Evolutionary conservation across 2,113 vertebrate genomes (phyloP).

Genomic region (Rallus limicola): DNA sequence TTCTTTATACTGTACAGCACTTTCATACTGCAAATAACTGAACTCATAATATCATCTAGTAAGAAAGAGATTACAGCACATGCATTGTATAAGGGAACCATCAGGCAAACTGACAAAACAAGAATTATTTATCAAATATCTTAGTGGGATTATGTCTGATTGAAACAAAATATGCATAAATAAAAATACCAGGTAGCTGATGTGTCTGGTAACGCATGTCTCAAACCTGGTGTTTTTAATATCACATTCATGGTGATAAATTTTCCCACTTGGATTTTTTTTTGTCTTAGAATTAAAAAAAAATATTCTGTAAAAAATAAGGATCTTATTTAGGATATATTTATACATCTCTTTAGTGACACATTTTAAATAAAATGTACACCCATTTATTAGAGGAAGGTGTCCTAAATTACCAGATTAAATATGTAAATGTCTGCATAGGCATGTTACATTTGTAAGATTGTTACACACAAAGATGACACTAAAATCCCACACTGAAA

Average conservation of each 20-base stretch:
- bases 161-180: constrained; percentile 15
- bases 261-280: not conserved
- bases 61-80: not conserved
- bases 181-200: not conserved
- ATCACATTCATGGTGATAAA: not conserved
- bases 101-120: constrained; percentile 12
- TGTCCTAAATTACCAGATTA: not conserved
- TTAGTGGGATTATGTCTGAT: not conserved
- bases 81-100: not conserved
- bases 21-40: not conserved
- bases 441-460: not conserved
- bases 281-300: not conserved
- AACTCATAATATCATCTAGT: not conserved
- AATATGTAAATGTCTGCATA: not conserved
- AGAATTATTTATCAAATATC: constrained; percentile 39
- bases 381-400: not conserved
- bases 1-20: not conserved
- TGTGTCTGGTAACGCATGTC: not conserved
- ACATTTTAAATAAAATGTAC: not conserved
- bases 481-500: not conserved
- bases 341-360: not conserved
- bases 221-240: not conserved
- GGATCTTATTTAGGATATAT: not conserved
- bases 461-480: not conserved
- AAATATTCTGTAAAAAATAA: not conserved